phyloP scores from a whole-genome alignment of 1,140 invertebrate species.

The Lutraria rhynchaena region DNA sequence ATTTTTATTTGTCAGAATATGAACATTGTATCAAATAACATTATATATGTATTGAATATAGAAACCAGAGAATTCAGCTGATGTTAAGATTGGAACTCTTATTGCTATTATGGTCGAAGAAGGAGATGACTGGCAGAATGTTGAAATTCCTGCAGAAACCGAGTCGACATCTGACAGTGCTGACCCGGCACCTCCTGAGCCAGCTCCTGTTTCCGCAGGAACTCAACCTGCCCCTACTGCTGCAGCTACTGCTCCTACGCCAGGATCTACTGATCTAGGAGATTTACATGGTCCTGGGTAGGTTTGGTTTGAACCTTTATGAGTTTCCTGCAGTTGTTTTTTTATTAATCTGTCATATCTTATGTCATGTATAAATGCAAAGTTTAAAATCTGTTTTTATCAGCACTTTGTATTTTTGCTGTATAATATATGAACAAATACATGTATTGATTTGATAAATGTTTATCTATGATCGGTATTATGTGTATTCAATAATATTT shows the following conservation, averaged over 20 bases:
- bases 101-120: conserved; percentile 94
- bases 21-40: too few species aligned
- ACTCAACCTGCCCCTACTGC: not conserved
- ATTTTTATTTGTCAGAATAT: too few species aligned
- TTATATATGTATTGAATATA: too few species aligned
- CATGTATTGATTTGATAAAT: too few species aligned
- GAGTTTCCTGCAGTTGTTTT: too few species aligned
- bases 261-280: not conserved
- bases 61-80: conserved; percentile 89
- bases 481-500: too few species aligned
- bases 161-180: conserved; percentile 17
- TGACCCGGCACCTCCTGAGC: not conserved
- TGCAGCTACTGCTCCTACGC: not conserved
- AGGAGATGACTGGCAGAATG: conserved; percentile 88
- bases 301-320: not conserved
- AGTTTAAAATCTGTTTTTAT: too few species aligned
- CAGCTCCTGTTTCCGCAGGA: conserved; percentile 17
- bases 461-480: too few species aligned
- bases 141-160: conserved; percentile 81
- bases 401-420: too few species aligned
- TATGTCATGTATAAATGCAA: too few species aligned
- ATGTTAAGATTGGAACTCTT: conserved; percentile 92
- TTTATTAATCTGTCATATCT: too few species aligned
- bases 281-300: conserved; percentile 46
- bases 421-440: too few species aligned